phyloP scores from a whole-genome alignment of 92 coral and sea anemone genomes.

The Porites lobata region DNA sequence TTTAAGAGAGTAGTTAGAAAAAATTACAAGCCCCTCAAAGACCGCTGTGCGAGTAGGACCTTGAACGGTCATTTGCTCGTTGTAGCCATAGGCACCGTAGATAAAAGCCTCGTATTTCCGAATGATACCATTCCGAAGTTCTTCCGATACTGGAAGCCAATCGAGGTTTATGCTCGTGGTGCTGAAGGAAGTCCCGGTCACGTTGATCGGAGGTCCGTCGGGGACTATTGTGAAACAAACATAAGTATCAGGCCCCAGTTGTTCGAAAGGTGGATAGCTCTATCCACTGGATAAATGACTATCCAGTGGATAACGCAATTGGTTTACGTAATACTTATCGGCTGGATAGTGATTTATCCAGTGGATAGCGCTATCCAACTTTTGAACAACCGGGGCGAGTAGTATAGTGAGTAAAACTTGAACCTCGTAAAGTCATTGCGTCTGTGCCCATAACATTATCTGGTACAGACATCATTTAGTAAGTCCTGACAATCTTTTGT shows the following conservation, averaged over 20 bases:
- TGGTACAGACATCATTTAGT: too few relatives aligned
- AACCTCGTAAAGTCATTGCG: too few relatives aligned
- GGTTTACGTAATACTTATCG: too few relatives aligned
- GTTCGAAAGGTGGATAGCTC: too few relatives aligned
- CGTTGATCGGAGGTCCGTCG: slow-evolving; percentile 58
- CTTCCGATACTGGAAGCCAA: slow-evolving; percentile 58
- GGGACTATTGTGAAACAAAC: slow-evolving; percentile 43
- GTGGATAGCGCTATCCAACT: too few relatives aligned
- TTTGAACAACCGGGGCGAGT: too few relatives aligned
- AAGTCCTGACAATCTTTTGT: too few relatives aligned
- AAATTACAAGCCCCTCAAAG: slow-evolving; percentile 28
- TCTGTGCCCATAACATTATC: too few relatives aligned
- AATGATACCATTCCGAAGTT: slow-evolving; percentile 60
- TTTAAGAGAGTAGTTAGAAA: slow-evolving; percentile 51
- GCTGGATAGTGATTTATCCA: too few relatives aligned
- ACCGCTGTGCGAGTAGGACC: background rate
- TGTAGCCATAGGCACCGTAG: background rate
- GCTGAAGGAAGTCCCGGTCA: slow-evolving; percentile 41
- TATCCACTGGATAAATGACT: too few relatives aligned
- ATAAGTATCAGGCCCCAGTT: background rate
- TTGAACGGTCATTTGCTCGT: background rate
- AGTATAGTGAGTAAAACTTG: too few relatives aligned
- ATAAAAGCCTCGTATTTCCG: slow-evolving; percentile 19
- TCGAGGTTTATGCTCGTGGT: slow-evolving; percentile 41
- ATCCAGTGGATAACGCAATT: too few relatives aligned